phyloP scores from a whole-genome alignment of 2,888 invertebrate species.

The Pristionchus entomophagus region DNA sequence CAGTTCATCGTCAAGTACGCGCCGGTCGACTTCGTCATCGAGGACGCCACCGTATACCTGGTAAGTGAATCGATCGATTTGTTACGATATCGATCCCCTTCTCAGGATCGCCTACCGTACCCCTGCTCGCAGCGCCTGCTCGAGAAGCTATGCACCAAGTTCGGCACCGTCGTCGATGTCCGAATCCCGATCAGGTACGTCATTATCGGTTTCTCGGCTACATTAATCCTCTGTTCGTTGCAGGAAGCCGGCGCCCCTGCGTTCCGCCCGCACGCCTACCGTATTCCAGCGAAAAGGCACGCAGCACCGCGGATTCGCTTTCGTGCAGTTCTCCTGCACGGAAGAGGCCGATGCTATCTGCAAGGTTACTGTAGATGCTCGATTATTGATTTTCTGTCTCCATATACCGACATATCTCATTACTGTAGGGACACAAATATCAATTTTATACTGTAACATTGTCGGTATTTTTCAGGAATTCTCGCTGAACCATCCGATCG shows the following conservation, averaged over 20 bases:
- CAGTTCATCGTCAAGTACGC: slow-evolving; percentile 41
- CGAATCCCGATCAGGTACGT: slow-evolving; percentile 29
- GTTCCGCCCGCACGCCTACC: background rate
- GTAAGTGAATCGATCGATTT: background rate
- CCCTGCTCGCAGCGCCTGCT: background rate
- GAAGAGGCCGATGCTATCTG: slow-evolving; percentile 45
- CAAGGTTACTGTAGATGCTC: background rate
- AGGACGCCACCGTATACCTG: slow-evolving; percentile 39
- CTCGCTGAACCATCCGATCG: slow-evolving; percentile 37
- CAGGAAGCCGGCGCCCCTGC: background rate
- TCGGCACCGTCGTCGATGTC: slow-evolving; percentile 35
- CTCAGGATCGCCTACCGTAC: slow-evolving; percentile 40
- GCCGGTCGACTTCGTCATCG: slow-evolving; percentile 26
- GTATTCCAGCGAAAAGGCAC: slow-evolving; percentile 27
- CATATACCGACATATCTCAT: background rate
- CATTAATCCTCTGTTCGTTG: background rate
- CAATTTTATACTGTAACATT: background rate
- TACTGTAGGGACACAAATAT: background rate
- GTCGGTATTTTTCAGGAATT: background rate
- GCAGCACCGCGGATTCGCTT: slow-evolving; percentile 31
- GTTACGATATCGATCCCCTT: background rate
- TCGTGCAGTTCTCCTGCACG: slow-evolving; percentile 40
- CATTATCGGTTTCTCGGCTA: background rate
- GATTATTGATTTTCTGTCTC: background rate
- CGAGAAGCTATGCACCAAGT: slow-evolving; percentile 40